Evolutionary conservation across 2,113 vertebrate species (phyloP), one percentile per base, ranked within the genome.

Genomic region (Pachypanchax playfairii): DNA sequence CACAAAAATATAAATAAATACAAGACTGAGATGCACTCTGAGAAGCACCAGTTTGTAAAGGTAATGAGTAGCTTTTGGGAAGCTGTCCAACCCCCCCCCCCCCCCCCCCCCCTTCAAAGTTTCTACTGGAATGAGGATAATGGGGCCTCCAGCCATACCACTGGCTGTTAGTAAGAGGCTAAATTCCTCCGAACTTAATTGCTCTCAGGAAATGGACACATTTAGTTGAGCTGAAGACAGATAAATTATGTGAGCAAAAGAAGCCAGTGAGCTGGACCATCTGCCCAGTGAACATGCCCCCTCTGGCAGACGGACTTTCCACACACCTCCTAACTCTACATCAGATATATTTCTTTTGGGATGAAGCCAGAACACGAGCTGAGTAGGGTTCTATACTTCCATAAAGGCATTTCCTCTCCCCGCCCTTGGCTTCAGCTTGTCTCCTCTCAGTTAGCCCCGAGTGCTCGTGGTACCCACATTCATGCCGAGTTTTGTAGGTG

Each of bases 141-240:
- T 50, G 49, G 65, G 81, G 81, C 65, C 71, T 82, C 73, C 65
- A 73, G 79, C 75, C 22, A 25, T 64, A 58, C 83, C 66, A 49
- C 67, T 57, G 63, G 74, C 77, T 59, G 24, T 76, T 48, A 78
- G 61, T 62, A 65, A 60, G 63, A 64, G 55, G 44, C 65, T 63
- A 64, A 84, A 88, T 89, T 88, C 87, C 85, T 65, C 69, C 58
- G 81, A 56, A 8, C 65, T 60, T 85, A 89, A 88, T 88, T 85
- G 85, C 77, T 69, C 77, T 85, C 75, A 84, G 90, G 87, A 90
- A 90, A 86, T 66, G 83, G 88, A 85, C 76, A 62, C 63, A 75
- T 87, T 85, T 73, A 44, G 75, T 77, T 1, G 1, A 72, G 51
- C 75, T 64, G 68, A 73, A 79, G 84, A 89, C 75, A 70, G 82